These are phyloP conservation scores for Sipha flava DNA, from an alignment of 1,140 invertebrate genomes.

Conservation along the genomic window DNA sequence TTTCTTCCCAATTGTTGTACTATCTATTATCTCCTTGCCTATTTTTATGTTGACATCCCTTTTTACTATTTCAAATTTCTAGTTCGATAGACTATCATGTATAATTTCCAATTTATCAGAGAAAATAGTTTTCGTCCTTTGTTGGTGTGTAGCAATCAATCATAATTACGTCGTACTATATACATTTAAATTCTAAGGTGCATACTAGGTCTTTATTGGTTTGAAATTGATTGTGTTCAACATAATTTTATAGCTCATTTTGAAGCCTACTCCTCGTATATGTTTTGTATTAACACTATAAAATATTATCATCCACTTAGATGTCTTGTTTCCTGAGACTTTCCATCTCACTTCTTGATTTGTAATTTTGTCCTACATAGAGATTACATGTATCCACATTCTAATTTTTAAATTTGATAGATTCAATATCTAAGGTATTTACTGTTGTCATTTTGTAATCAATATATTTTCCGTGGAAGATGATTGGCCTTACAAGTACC, in stretches of 20 bases:
- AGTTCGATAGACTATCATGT: background rate
- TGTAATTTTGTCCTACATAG: background rate
- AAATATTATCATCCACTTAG: background rate
- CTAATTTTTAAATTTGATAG: background rate
- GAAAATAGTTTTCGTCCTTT: conserved; percentile 33
- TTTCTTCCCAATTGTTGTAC: conserved; percentile 39
- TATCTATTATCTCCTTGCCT: conserved; percentile 22
- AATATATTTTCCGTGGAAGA: background rate
- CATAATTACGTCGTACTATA: background rate
- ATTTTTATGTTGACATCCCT: conserved; percentile 34
- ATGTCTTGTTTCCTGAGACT: background rate
- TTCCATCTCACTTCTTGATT: background rate
- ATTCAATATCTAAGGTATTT: background rate
- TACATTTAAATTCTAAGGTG: background rate
- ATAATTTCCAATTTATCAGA: conserved; percentile 28
- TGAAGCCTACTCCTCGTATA: background rate
- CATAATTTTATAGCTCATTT: background rate
- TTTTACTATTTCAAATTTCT: conserved; percentile 32
- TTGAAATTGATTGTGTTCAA: background rate
- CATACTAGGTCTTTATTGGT: too few relatives aligned
- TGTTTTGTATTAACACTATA: background rate
- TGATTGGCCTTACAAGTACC: background rate
- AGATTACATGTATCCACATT: background rate
- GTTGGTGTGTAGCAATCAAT: conserved; percentile 30
- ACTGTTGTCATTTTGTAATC: background rate